Evolutionary conservation across 1,140 invertebrate species (phyloP), one percentile per base, ranked within the genome.

Genomic region (Cepaea nemoralis): DNA sequence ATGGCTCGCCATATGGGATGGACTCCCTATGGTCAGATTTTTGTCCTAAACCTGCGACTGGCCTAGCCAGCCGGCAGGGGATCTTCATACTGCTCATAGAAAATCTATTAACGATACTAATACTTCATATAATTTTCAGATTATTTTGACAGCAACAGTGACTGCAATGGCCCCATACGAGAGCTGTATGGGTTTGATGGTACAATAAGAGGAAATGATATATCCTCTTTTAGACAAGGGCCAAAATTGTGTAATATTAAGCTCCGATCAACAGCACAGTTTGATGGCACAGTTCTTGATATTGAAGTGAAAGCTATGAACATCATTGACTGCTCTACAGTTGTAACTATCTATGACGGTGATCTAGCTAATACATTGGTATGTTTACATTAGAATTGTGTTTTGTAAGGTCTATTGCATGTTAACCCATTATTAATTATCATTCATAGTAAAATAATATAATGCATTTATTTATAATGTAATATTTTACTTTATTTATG

Each of bases 311-410:
- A 76, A 37, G 79, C 69, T 33, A 81, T 82, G 14, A 81, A 78
- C 33, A 86, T 87, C 27, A 37, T 67, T 24, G 82, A 83, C 37
- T 82, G 82, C 45, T 63, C 77, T 39, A 82, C 83, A 42, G 40
- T 24, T 1, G 79, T 87, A 22, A 55, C 83, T 19, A 83, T 87
- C 39, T 85, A 85, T 76, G 86, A 87, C 82, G 83, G 85, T 10
- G 74, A 79, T 24, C 33, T 27, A 22, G 74, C 39, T 5, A 48
- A 35, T 31, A 69, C 69, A 19, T 35, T 85, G 78, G 84, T 85
- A 67, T 78, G 80, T 77, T 55, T 69, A n/a, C 33, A 22, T 35
- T 70, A n/a, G 0, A n/a, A 22, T 33, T 24, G 45, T 22, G 22
- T 55, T 24, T n/a, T n/a, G n/a, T n/a, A n/a, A n/a, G n/a, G n/a